phyloP scores from a whole-genome alignment of 1,140 invertebrate genomes.

The Bombus waltoni region DNA sequence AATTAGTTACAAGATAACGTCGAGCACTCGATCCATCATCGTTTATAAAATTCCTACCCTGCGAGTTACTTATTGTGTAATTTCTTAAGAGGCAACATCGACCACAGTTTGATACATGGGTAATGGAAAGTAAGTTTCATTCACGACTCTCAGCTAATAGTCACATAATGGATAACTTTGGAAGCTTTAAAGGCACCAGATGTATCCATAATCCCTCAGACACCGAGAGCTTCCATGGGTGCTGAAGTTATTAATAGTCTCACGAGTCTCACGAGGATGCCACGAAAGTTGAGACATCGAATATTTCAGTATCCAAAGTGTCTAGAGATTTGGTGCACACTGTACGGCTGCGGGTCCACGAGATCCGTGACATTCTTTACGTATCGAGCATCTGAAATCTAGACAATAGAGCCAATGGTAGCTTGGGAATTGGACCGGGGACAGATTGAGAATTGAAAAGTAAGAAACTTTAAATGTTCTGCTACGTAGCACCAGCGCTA shows the following conservation, averaged over 20 bases:
- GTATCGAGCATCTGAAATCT: background rate
- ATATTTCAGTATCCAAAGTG: background rate
- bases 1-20: background rate
- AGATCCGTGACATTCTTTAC: background rate
- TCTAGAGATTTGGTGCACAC: background rate
- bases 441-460: background rate
- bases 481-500: too few species aligned
- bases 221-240: background rate
- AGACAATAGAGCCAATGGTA: background rate
- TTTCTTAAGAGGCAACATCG: background rate
- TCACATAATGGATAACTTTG: background rate
- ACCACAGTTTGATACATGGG: background rate
- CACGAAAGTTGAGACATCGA: background rate
- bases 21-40: background rate
- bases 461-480: background rate
- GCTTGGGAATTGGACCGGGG: background rate
- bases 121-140: background rate
- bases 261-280: too few species aligned
- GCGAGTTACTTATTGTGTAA: background rate
- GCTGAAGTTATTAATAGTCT: background rate
- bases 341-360: background rate
- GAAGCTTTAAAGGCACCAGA: background rate
- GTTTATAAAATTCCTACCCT: background rate
- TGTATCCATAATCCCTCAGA: background rate
- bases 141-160: background rate